Base-by-base conservation (phyloP, 37 sponge, comb jelly and placozoan genomes). In the Mnemiopsis leidyi region DNA sequence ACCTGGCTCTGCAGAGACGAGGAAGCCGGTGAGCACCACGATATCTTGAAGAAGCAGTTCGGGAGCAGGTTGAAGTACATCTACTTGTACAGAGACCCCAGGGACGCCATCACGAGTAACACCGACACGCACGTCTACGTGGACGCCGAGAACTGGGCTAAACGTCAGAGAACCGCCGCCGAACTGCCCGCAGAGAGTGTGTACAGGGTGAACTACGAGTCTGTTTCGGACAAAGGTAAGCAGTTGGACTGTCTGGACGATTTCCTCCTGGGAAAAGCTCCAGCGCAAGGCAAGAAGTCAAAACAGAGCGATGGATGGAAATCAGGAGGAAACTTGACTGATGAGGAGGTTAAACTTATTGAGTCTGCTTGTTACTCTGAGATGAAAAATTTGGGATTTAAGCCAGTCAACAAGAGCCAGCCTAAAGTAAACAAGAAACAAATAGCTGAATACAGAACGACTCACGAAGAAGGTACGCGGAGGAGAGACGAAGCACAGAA, bases 91-190 rank as follows among this genome's bases (percentile, higher is more conserved):
- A 33, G 32, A 32, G 79, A 77, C 35, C 79, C 79, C 32, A 77
- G 79, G 33, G 79, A 77, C 35, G 79, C 36, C 5, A 31, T 26
- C 32, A 32, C 26, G 36, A 32, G 32, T 3, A 77, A 26, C 21
- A 36, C 36, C 18, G 36, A 77, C 79, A 33, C 35, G 5, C 34
- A 77, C 35, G 20, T 77, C 32, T 77, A 77, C 32, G 79, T 77
- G 1, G 36, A 31, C 30, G 79, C 79, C 2, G 79, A 77, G 79
- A 77, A 77, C 32, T 77, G 79, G 79, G 36, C 36, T 16, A 28
- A 34, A 32, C 32, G 1, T 16, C 79, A 77, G 79, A 32, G 32
- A 32, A 77, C 36, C 32, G 79, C 35, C 0, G 32, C 32, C 1
- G 79, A 77, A 28, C 26, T 77, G 1, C 32, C 79, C 0, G 35